These are phyloP conservation scores for Darevskia nairensis DNA, from an alignment of 2,797 vertebrate genomes.

Conservation along the genomic window DNA sequence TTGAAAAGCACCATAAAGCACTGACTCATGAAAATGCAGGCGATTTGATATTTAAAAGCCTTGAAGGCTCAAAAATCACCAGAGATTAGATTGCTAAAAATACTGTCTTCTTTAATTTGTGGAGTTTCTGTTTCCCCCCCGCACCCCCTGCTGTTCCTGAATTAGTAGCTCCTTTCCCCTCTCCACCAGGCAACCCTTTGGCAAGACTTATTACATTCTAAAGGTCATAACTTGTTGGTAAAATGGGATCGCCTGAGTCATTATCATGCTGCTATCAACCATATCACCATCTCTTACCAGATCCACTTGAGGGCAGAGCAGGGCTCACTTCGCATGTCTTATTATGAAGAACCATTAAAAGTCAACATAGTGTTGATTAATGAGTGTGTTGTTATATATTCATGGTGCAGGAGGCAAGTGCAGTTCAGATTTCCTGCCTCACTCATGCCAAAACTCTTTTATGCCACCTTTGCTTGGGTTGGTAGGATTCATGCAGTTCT, in stretches of 20 bases:
- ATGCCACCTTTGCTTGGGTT: not conserved
- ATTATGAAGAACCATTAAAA: not conserved
- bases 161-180: constrained; percentile 2
- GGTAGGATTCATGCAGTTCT: not conserved
- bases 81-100: not conserved
- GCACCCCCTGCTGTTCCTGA: not conserved
- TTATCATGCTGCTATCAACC: not conserved
- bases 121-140: not conserved
- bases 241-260: not conserved
- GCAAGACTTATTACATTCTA: not conserved
- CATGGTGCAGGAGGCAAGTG: too few relatives aligned
- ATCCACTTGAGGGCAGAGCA: not conserved
- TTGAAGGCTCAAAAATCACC: accelerated
- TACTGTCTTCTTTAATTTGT: not conserved
- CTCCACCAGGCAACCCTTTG: not conserved
- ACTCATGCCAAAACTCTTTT: too few relatives aligned
- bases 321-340: not conserved
- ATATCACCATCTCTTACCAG: not conserved
- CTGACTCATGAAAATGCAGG: accelerated
- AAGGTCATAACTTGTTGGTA: not conserved
- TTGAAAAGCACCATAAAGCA: constrained; percentile 6
- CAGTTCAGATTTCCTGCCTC: not conserved
- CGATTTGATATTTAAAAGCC: not conserved
- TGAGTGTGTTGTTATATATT: not conserved
- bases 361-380: not conserved